These are phyloP conservation scores for Castor canadensis DNA, from an alignment of 2,113 vertebrate species.

Conservation along the genomic window DNA sequence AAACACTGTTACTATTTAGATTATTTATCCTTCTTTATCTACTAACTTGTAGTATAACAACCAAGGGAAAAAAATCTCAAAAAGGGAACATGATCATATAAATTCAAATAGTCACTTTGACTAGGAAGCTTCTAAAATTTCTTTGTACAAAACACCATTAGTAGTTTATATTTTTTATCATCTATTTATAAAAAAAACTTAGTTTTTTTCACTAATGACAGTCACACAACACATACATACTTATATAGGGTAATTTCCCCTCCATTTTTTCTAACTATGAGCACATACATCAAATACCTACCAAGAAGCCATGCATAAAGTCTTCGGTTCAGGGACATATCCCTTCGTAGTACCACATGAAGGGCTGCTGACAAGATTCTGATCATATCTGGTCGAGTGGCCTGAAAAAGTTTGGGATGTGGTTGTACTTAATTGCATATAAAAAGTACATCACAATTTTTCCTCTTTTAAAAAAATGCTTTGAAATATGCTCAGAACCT, in stretches of 20 bases:
- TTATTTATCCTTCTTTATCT: neutral
- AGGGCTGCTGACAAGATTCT: conserved; percentile 97
- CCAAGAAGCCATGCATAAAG: conserved; percentile 99
- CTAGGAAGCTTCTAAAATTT: conserved; percentile 35
- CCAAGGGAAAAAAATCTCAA: neutral
- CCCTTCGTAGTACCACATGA: conserved; percentile 97
- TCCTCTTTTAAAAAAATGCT: neutral
- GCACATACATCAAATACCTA: conserved; percentile 79
- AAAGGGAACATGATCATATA: neutral
- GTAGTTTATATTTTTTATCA: conserved; percentile 21
- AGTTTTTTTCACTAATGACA: conserved; percentile 1
- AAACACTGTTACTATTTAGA: conserved; percentile 23
- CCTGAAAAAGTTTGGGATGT: conserved; percentile 84
- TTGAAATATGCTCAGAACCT: neutral
- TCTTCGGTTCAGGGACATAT: conserved; percentile 98
- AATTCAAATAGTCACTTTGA: conserved; percentile 28
- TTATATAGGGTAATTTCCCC: neutral
- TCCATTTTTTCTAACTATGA: neutral
- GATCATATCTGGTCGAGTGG: conserved; percentile 97
- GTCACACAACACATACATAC: neutral
- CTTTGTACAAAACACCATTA: neutral
- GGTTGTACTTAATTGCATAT: neutral
- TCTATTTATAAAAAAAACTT: neutral
- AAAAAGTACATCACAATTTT: neutral
- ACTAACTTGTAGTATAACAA: neutral